These are phyloP conservation scores for Caenorhabditis macrosperma DNA, from an alignment of 2,888 invertebrate genomes.

Conservation along the genomic window DNA sequence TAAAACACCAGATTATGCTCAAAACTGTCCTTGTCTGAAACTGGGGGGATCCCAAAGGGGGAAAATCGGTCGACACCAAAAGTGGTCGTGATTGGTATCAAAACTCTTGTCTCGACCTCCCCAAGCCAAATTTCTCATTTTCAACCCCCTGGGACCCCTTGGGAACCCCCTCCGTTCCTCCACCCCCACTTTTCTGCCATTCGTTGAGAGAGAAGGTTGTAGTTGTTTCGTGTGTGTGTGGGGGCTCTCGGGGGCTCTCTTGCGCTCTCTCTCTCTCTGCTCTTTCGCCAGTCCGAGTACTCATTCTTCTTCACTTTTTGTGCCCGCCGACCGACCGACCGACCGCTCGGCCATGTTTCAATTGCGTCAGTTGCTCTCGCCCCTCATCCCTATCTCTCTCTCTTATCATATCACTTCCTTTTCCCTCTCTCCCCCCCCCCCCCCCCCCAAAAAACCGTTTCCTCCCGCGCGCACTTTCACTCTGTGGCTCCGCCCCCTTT, in stretches of 20 bases:
- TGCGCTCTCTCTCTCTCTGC: slow-evolving; percentile 13
- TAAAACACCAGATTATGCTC: no score
- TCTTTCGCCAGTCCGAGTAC: not conserved
- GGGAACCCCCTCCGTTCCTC: no score
- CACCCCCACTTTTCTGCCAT: not conserved
- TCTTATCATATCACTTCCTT: slow-evolving; percentile 26
- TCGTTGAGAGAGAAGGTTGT: not conserved
- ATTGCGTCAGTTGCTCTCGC: slow-evolving; percentile 54
- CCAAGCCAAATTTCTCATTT: not conserved
- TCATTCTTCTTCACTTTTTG: slow-evolving; percentile 25
- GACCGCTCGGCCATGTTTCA: slow-evolving; percentile 54
- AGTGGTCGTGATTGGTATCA: not conserved
- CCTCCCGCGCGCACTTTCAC: slow-evolving; percentile 8
- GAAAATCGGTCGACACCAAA: not conserved
- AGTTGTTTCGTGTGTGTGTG: no score
- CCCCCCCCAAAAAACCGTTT: no score
- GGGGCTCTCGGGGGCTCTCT: no score
- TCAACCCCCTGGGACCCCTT: not conserved
- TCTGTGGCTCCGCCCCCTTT: slow-evolving; percentile 19
- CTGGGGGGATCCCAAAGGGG: no score
- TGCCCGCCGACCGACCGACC: slow-evolving; percentile 9
- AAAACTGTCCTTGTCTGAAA: no score
- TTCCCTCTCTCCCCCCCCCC: slow-evolving; percentile 2
- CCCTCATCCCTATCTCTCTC: slow-evolving; percentile 11
- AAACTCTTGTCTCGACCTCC: not conserved